Conservation (phyloP, 2,797 vertebrate genomes). For the Esox masquinongy region DNA sequence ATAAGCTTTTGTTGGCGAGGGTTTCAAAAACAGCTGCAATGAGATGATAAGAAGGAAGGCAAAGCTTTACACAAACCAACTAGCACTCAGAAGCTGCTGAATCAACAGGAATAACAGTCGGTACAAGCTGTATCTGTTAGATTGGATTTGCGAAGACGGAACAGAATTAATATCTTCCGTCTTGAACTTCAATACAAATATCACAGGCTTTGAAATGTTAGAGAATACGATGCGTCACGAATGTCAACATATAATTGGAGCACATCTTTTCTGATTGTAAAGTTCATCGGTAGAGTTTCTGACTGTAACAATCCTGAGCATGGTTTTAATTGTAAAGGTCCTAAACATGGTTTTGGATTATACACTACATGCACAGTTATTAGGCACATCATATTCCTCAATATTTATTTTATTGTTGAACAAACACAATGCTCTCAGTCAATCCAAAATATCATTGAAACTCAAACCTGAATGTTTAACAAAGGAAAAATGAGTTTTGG, state of each 20-base stretch:
- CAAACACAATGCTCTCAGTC: too few relatives aligned
- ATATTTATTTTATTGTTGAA: too few relatives aligned
- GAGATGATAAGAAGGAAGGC: conserved; percentile 38
- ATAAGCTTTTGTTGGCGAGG: conserved; percentile 31
- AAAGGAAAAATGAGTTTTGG: too few relatives aligned
- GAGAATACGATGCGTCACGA: neutral
- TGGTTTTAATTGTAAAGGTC: too few relatives aligned
- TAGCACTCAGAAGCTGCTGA: conserved; percentile 19
- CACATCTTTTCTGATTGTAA: neutral
- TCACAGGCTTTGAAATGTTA: conserved; percentile 2
- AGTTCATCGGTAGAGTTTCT: too few relatives aligned
- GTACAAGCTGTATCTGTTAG: conserved; percentile 29
- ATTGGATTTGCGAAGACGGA: conserved; percentile 33
- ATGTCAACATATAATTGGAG: conserved; percentile 5
- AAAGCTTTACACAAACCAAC: conserved; percentile 23
- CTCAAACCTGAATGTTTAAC: too few relatives aligned
- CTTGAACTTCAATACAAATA: conserved; percentile 24
- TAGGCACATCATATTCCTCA: too few relatives aligned
- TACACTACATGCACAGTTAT: too few relatives aligned
- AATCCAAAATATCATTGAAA: too few relatives aligned
- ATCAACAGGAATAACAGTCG: conserved; percentile 36
- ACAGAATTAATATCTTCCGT: conserved; percentile 27
- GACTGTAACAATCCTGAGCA: too few relatives aligned
- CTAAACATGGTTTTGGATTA: too few relatives aligned
- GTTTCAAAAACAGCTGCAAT: conserved; percentile 42